phyloP scores from a whole-genome alignment of 1,140 invertebrate species.

The Drosophila mauritiana region DNA sequence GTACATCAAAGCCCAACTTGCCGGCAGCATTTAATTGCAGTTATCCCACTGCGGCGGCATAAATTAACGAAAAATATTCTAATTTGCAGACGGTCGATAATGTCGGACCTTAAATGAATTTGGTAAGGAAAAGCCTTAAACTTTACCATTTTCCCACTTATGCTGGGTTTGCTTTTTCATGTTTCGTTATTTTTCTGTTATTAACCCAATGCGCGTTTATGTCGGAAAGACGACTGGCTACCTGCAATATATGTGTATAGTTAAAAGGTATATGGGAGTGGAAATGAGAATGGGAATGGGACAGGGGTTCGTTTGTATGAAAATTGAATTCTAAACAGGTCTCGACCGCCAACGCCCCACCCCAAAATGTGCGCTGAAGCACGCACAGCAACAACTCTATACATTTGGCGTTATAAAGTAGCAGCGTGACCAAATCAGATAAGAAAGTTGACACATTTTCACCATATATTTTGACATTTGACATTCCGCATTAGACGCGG shows the following conservation, averaged over 20 bases:
- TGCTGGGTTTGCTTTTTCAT: too few species aligned
- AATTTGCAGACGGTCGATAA: conserved; percentile 58
- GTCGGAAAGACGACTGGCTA: conserved; percentile 62
- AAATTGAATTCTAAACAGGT: conserved; percentile 84
- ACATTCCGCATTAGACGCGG: conserved; percentile 84
- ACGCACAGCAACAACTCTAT: conserved; percentile 66
- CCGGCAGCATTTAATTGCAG: conserved; percentile 40
- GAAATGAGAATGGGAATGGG: conserved; percentile 20
- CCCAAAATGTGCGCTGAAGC: conserved; percentile 75
- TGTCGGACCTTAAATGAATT: conserved; percentile 27
- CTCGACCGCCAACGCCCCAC: conserved; percentile 59
- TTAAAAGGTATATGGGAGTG: conserved; percentile 20
- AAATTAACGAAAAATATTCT: conserved; percentile 72
- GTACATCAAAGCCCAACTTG: conserved; percentile 48
- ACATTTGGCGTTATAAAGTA: conserved; percentile 84
- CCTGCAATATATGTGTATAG: conserved; percentile 47
- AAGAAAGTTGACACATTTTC: conserved; percentile 85
- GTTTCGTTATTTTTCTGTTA: conserved; percentile 29
- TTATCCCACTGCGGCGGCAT: conserved; percentile 31
- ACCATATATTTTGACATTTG: conserved; percentile 85
- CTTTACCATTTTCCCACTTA: conserved; percentile 23
- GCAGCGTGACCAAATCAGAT: conserved; percentile 85
- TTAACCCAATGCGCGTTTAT: conserved; percentile 66
- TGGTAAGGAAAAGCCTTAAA: conserved; percentile 11
- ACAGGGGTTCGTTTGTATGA: conserved; percentile 72